Conservation (phyloP, 1,140 invertebrate species). For the Akabosia matsudoensis region DNA sequence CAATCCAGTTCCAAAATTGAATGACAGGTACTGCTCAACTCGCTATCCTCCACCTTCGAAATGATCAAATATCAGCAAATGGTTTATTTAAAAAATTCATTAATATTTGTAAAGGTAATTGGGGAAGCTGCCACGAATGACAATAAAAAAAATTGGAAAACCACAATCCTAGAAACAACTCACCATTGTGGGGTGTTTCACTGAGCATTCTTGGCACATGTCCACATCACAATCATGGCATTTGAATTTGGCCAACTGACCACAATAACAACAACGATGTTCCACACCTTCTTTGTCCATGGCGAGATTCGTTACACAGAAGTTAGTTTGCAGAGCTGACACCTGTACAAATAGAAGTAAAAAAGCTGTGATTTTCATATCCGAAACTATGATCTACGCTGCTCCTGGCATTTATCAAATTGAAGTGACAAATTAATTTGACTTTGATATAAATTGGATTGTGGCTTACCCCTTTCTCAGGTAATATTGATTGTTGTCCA, state of each 20-base stretch:
- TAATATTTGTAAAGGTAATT: no score
- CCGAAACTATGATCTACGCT: not conserved
- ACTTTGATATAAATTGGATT: not conserved
- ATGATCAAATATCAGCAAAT: not conserved
- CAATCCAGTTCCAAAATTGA: conserved; percentile 37
- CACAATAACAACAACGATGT: conserved; percentile 46
- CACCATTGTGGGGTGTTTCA: conserved; percentile 46
- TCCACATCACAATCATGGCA: conserved; percentile 52
- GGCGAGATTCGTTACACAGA: conserved; percentile 54
- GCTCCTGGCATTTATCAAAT: no score
- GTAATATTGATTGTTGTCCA: conserved; percentile 58
- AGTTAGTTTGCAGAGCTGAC: conserved; percentile 55
- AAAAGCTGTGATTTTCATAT: not conserved
- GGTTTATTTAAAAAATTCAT: not conserved
- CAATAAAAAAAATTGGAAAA: not conserved
- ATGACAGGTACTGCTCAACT: conserved; percentile 40
- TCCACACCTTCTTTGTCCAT: conserved; percentile 41
- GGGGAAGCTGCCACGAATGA: not conserved
- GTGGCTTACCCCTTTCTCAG: conserved; percentile 54
- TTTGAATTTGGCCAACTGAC: conserved; percentile 49
- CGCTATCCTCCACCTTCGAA: conserved; percentile 34
- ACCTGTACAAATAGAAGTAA: conserved; percentile 46
- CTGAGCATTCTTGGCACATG: conserved; percentile 50
- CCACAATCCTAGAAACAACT: conserved; percentile 17
- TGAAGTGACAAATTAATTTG: no score